These are phyloP conservation scores for Parotia lawesii DNA, from an alignment of 2,113 vertebrate species.

Conservation along the genomic window DNA sequence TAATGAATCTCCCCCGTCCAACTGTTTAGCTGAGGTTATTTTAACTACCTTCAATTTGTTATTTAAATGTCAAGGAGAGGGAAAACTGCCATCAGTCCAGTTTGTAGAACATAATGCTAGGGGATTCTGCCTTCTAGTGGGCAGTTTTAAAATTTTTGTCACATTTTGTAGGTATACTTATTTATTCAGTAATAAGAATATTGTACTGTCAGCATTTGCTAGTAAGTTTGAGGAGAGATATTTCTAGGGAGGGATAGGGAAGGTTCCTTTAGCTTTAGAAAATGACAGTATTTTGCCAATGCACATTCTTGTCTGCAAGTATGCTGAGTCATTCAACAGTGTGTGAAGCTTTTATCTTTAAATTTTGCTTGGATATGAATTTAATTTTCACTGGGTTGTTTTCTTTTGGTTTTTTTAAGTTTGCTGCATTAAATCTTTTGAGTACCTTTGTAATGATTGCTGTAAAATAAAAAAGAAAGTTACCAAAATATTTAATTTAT, in stretches of 20 bases:
- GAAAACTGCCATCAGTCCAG: not conserved
- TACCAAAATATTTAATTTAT: not conserved
- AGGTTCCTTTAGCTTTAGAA: not conserved
- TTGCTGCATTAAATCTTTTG: not conserved
- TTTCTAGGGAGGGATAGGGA: not conserved
- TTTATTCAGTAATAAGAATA: not conserved
- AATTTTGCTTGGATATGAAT: not conserved
- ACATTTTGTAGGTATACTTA: not conserved
- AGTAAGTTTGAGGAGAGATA: not conserved
- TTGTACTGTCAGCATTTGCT: not conserved
- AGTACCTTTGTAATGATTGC: not conserved
- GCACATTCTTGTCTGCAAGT: not conserved
- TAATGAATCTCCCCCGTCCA: not conserved
- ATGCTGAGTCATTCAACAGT: slow-evolving; percentile 4
- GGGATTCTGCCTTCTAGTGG: slow-evolving; percentile 58
- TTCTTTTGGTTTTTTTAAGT: not conserved
- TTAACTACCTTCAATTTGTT: not conserved
- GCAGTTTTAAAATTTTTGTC: not conserved
- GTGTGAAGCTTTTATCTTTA: not conserved
- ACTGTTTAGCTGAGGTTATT: not conserved
- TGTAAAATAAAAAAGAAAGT: not conserved
- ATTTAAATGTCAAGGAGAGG: not conserved
- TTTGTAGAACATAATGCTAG: not conserved
- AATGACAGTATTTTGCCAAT: not conserved
- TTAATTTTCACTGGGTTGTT: not conserved